Percentiles rank a stretch among this genome's conserved stretches.
These are phyloP conservation scores for Drosophila setifemur DNA, from an alignment of 1,140 invertebrate species.

Conservation along the genomic window DNA sequence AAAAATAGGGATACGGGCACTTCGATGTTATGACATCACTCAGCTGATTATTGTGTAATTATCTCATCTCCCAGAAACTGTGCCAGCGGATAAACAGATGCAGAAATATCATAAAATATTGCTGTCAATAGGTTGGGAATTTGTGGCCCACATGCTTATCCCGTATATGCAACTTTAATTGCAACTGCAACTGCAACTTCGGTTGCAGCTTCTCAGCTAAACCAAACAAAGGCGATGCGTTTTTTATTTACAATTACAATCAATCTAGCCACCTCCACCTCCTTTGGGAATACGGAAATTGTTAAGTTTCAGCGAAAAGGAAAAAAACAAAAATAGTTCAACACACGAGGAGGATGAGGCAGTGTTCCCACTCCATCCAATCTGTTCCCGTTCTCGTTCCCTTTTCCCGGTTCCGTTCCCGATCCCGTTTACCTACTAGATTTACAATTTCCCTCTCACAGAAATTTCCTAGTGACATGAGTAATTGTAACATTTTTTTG, in stretches of 20 bases:
- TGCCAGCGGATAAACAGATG: constrained; percentile 38
- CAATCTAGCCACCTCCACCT: constrained; percentile 1
- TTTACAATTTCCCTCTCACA: constrained; percentile 58
- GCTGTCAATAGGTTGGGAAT: constrained; percentile 56
- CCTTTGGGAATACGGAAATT: constrained; percentile 61
- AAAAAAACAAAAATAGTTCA: constrained; percentile 33
- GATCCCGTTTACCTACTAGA: constrained; percentile 16
- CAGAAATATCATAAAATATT: constrained; percentile 44
- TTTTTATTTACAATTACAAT: constrained; percentile 60
- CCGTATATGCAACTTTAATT: constrained; percentile 21
- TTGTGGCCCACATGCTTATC: constrained; percentile 53
- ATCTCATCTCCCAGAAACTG: constrained; percentile 24
- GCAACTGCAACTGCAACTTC: constrained; percentile 39
- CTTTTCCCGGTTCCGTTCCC: constrained; percentile 3
- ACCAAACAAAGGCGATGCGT: constrained; percentile 46
- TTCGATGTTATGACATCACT: not conserved
- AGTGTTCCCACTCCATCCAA: constrained; percentile 7
- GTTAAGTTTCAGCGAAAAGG: constrained; percentile 58
- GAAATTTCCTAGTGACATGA: constrained; percentile 12
- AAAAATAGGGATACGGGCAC: not conserved
- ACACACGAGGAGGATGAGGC: not conserved
- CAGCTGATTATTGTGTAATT: not conserved
- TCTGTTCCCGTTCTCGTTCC: not conserved
- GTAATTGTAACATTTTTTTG: constrained; percentile 33
- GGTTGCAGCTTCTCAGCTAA: constrained; percentile 52